Base-by-base conservation (phyloP, 2,797 vertebrate species). In the Ciconia nigra region DNA sequence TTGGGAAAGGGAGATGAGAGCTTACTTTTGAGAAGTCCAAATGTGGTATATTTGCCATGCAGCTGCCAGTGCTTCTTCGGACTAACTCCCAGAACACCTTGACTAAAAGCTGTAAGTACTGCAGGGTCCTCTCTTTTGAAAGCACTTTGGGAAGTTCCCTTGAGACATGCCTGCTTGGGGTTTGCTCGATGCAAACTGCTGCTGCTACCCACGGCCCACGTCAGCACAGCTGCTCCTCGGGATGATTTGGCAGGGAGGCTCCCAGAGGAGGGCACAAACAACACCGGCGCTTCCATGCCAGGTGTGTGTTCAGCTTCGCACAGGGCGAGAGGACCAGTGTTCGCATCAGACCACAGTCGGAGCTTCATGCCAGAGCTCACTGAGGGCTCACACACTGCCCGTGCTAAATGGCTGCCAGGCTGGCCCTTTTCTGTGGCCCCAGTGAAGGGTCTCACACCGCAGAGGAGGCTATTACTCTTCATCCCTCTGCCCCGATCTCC, bases 131-230 rank as follows among this genome's bases (percentile, higher is more conserved):
- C 18, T 69, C 13, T 73, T 77, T 22, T 58, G 80, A 65, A 71
- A 71, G 49, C 29, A 46, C 37, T 63, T 72, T 16, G 5, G 8
- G n/a, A 37, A 76, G 21, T 78, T 74, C 49, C 16, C 44, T 9
- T 78, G 67, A 29, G 67, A 57, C 0, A 0, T 15, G 18, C 14
- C 46, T 69, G 6, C 31, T 67, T 81, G 21, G 9, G 33, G 12
- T 78, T 78, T 86, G 29, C 39, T 78, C n/a, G 44, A 2, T 41
- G 51, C 24, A 31, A 35, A 22, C 11, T 89, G 35, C 49, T 70
- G 35, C 55, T 74, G 61, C 39, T 63, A 11, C 35, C 39, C 7
- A 0, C 46, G 4, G 16, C n/a, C 54, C 5, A 0, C 7, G 1
- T 25, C 59, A 66, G 67, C 8, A 6, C 13, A 67, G 61, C 19